Conservation (phyloP, 2,888 invertebrate genomes). For the Panopea generosa region DNA sequence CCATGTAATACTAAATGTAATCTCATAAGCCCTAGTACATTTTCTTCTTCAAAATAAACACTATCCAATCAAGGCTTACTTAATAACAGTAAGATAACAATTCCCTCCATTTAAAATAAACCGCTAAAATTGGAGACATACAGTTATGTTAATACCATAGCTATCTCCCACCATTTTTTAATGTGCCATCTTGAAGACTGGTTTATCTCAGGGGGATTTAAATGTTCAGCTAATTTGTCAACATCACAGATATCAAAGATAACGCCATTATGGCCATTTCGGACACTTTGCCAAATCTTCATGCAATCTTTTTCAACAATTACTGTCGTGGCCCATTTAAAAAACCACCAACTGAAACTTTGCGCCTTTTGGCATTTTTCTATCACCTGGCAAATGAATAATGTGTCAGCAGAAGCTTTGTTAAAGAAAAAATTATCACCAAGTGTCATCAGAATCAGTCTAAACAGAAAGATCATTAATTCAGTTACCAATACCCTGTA, state of each 20-base stretch:
- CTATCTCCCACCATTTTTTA: not conserved
- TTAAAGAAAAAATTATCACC: conserved; percentile 9
- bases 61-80: conserved; percentile 3
- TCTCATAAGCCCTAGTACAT: conserved; percentile 7
- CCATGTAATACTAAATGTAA: not conserved
- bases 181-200: conserved; percentile 1
- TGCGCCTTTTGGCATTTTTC: conserved; percentile 24
- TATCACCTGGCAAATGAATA: conserved; percentile 19
- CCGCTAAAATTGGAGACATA: too few species aligned
- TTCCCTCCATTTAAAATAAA: not conserved
- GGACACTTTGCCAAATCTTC: conserved; percentile 4
- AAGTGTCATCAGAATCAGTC: too few species aligned
- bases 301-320: too few species aligned
- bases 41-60: not conserved
- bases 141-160: not conserved
- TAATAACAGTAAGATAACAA: not conserved
- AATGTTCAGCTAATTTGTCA: conserved; percentile 38
- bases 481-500: too few species aligned
- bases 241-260: conserved; percentile 31
- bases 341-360: conserved; percentile 7
- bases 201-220: conserved; percentile 14
- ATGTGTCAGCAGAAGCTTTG: conserved; percentile 20
- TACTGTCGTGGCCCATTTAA: not conserved
- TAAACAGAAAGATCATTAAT: too few species aligned
- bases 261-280: conserved; percentile 15